Evolutionary conservation across 2,797 vertebrate genomes (phyloP).

Genomic region (Choloepus didactylus): DNA sequence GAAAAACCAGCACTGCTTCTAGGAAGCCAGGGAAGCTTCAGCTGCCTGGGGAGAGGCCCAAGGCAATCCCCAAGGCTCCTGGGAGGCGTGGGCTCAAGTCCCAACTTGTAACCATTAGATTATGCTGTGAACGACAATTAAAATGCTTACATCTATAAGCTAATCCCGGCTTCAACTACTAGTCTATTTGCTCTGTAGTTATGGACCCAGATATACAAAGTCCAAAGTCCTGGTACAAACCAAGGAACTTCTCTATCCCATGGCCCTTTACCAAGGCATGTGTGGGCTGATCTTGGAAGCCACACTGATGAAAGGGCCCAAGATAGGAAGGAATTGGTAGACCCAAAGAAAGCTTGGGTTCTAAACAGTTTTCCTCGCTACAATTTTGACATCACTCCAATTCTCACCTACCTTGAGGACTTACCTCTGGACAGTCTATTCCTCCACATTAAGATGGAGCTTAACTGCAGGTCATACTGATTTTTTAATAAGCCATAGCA

Average conservation of each 20-base stretch:
- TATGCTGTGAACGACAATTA: neutral
- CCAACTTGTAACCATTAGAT: neutral
- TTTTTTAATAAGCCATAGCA: neutral
- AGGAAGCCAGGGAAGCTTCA: neutral
- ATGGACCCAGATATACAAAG: neutral
- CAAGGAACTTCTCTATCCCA: neutral
- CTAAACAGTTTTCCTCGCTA: neutral
- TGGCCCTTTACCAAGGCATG: neutral
- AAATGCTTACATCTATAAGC: neutral
- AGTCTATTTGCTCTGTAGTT: slow-evolving; percentile 17
- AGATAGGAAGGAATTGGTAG: neutral
- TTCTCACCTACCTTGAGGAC: neutral
- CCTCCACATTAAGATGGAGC: neutral
- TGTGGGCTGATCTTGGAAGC: neutral
- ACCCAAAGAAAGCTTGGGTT: neutral
- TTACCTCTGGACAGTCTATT: neutral
- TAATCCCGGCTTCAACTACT: neutral
- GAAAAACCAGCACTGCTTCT: neutral
- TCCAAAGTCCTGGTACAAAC: slow-evolving; percentile 36
- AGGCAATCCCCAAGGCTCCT: neutral
- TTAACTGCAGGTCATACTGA: neutral
- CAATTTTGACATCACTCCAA: neutral
- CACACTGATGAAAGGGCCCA: neutral
- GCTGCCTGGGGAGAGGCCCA: neutral
- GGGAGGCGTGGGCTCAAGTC: neutral